Evolutionary conservation across 2,113 vertebrate species (phyloP), one percentile per base, ranked within the genome.

Genomic region (Nyctibius bracteatus): DNA sequence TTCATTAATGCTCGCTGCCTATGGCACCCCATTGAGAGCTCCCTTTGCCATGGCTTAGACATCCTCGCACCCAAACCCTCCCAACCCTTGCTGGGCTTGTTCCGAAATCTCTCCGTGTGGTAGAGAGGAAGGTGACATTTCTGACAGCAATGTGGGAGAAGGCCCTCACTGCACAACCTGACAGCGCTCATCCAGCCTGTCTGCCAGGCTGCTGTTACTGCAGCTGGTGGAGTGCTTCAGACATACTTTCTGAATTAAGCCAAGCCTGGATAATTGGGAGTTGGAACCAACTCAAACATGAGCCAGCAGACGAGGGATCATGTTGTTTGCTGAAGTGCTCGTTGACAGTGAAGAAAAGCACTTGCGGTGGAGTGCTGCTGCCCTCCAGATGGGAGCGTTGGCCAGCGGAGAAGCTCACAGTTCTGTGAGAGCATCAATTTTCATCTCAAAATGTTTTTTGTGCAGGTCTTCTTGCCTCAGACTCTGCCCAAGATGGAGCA

Each of bases 181-280:
- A 19, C 80, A 78, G 75, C 12, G 0, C 86, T 67, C 31, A 8
- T 15, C 35, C 62, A 30, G 14, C 79, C 46, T 3, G 44, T 31
- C 82, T 70, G 39, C 61, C 92, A 5, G 8, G 67, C 86, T 94
- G 88, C 59, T 88, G 41, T 14, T 63, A 12, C 68, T 71, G 72
- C 92, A 79, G 80, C 54, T 68, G 71, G 33, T 30, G 37, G 20
- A 73, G 49, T 0, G 0, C 70, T 75, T 65, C 37, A 13, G 84
- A 82, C 57, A 19, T 5, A 4, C 86, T 57, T 71, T 37, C 91
- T 75, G 81, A 87, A 88, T 83, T 25, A 75, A 95, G 62, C 78
- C 89, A 96, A 92, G 70, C 70, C 78, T 54, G 91, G 87, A 59
- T 91, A 96, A 95, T 4, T 82, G 70, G 61, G 78, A 94, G 61